Evolutionary conservation across 2,888 invertebrate species (phyloP), one percentile per base, ranked within the genome.

Genomic region (Drosophila prolongata): DNA sequence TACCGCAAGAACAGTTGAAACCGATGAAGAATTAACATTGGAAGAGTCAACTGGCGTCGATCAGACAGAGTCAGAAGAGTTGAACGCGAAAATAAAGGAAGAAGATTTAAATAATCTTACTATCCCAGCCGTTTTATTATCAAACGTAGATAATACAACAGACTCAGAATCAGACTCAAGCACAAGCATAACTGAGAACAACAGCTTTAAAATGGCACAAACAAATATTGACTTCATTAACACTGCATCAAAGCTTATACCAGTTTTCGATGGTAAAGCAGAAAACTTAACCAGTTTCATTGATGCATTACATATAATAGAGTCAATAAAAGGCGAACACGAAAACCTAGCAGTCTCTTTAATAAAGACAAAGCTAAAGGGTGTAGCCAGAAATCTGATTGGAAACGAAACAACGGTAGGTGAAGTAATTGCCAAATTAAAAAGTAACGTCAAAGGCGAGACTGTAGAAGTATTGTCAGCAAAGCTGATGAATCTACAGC

Each of bases 141-240:
- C 16, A 16, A 16, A 16, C 16, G 2, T 16, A 16, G 16, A 16
- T 16, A 16, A 16, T 16, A 16, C 16, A 16, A 16, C 2, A 16
- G 16, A 16, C 56, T 68, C 52, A 24, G 56, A 55, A 35, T 35
- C 35, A 37, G 37, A 56, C 49, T 27, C n/a, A 37, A 37, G 37
- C 13, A n/a, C 27, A 8, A 16, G 16, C 16, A 16, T 16, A 16
- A 16, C 16, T 16, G 16, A 16, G 1, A 16, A 16, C 16, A 16
- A 16, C 16, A 16, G 1, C 16, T 5, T 13, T 24, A 24, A 19
- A 44, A 44, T 44, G 44, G 44, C 24, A 44, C 44, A 44, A 24
- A 16, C n/a, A n/a, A 55, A 55, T 53, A 42, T 11, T 53, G 53
- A 53, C 19, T 53, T 53, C 10, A 54, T 54, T n/a, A 53, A 40